phyloP scores from a whole-genome alignment of 2,888 invertebrate genomes.

The Drosophila paucipuncta region DNA sequence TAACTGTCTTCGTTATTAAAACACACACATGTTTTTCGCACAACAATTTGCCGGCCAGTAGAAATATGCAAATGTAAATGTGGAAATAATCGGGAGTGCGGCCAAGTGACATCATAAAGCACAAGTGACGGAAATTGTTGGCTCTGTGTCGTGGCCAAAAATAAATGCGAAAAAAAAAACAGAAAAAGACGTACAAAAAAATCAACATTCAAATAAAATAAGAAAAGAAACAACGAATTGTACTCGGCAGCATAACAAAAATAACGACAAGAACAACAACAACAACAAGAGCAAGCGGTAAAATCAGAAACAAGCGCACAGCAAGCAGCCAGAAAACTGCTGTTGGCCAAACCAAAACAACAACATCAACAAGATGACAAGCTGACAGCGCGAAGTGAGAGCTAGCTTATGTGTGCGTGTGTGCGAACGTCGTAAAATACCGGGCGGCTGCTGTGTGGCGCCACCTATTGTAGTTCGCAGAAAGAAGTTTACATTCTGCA shows the following conservation, averaged over 20 bases:
- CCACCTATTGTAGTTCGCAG: conserved; percentile 39
- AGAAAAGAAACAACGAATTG: conserved; percentile 36
- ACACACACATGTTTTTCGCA: conserved; percentile 22
- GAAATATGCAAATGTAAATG: conserved; percentile 1
- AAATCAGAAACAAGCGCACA: conserved; percentile 42
- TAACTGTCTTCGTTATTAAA: conserved; percentile 12
- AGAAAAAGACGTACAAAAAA: conserved; percentile 21
- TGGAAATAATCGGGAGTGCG: conserved; percentile 16
- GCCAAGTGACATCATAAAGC: conserved; percentile 63
- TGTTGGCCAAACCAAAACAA: conserved; percentile 42
- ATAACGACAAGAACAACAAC: conserved; percentile 2
- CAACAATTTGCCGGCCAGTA: conserved; percentile 26
- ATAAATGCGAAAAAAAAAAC: conserved; percentile 60
- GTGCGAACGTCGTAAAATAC: conserved; percentile 26
- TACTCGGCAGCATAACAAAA: conserved; percentile 34
- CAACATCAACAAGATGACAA: conserved; percentile 17
- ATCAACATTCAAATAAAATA: conserved; percentile 28
- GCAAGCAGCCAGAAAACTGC: conserved; percentile 26
- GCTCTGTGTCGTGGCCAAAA: conserved; percentile 64
- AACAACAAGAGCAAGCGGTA: conserved; percentile 45
- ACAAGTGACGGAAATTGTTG: conserved; percentile 64
- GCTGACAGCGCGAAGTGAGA: conserved; percentile 23
- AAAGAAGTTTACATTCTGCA: conserved; percentile 7
- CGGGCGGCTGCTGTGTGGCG: conserved; percentile 60
- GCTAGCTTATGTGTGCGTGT: conserved; percentile 4